These are phyloP conservation scores for Brachionus rotundiformis DNA, from an alignment of 1,140 invertebrate species.

Conservation along the genomic window DNA sequence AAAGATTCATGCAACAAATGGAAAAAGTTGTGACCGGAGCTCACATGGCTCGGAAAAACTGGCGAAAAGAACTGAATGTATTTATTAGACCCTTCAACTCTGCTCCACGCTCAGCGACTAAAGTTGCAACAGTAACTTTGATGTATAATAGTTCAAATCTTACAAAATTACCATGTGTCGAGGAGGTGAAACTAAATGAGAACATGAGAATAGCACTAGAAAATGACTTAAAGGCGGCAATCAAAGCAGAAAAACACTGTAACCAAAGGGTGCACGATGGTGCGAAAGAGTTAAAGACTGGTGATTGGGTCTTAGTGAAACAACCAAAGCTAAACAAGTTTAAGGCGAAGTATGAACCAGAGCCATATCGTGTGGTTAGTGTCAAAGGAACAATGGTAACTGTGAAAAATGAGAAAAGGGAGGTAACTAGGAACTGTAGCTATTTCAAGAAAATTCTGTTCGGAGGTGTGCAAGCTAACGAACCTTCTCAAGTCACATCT, in stretches of 20 bases:
- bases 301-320: conserved; percentile 1
- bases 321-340: neutral
- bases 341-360: neutral
- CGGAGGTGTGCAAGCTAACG: neutral
- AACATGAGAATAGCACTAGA: neutral
- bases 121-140: neutral
- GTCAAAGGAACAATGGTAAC: conserved; percentile 9
- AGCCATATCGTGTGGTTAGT: neutral
- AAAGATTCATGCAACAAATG: neutral
- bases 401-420: neutral
- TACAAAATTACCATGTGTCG: neutral
- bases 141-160: neutral
- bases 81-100: neutral
- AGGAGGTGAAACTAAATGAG: neutral
- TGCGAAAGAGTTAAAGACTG: neutral
- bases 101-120: neutral
- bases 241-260: neutral
- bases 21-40: neutral
- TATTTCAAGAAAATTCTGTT: conserved; percentile 8
- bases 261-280: neutral
- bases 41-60: neutral
- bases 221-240: neutral
- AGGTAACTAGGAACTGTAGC: neutral
- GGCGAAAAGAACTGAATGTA: neutral
- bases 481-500: too few species aligned